Evolutionary conservation across 2,113 vertebrate species (phyloP).

Genomic region (Euleptes europaea): DNA sequence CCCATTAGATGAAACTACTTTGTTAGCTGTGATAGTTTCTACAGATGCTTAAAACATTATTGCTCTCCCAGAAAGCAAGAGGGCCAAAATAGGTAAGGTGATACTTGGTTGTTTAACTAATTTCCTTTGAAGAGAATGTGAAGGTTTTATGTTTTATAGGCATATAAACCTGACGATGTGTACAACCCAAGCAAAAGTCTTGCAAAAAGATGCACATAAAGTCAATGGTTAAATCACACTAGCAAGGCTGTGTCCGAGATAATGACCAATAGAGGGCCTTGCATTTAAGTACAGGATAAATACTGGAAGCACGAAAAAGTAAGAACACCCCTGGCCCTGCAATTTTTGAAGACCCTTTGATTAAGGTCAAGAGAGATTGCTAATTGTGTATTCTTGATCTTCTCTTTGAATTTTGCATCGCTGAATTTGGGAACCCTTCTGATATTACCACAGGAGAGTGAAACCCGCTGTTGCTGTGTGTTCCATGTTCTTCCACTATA

Average conservation of each 20-base stretch:
- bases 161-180: background rate
- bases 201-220: background rate
- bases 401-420: too few species aligned
- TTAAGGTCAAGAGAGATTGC: background rate
- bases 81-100: background rate
- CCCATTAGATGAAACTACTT: background rate
- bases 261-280: background rate
- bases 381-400: background rate
- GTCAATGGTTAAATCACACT: background rate
- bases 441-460: too few species aligned
- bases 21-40: background rate
- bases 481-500: too few species aligned
- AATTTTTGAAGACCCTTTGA: background rate
- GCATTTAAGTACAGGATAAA: background rate
- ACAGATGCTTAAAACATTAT: conserved; percentile 9
- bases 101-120: background rate
- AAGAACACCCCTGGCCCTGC: background rate
- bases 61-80: conserved; percentile 7
- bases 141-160: background rate
- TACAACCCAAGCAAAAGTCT: background rate
- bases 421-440: too few species aligned
- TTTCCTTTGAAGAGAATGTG: background rate
- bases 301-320: background rate
- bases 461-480: too few species aligned
- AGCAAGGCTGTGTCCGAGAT: too few species aligned